phyloP scores from a whole-genome alignment of 2,797 vertebrate species.

The Brachymystax lenok region DNA sequence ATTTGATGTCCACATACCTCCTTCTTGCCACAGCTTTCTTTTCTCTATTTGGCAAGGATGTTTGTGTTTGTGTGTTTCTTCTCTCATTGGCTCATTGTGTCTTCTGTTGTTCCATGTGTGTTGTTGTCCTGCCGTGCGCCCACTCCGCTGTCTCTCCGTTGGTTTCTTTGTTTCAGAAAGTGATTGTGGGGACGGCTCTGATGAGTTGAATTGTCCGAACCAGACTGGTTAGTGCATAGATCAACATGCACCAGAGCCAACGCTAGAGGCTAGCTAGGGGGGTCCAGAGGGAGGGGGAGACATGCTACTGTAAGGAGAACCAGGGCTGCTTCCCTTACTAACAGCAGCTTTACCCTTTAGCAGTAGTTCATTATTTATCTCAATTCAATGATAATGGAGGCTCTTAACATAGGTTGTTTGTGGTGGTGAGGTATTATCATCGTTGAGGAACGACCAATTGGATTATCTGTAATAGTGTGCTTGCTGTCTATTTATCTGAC shows the following conservation, averaged over 20 bases:
- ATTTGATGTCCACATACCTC: not conserved
- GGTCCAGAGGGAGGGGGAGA: not conserved
- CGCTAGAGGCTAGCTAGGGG: constrained; percentile 26
- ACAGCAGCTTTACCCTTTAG: constrained; percentile 19
- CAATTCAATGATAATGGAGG: not conserved
- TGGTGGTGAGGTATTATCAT: not conserved
- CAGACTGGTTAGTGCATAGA: constrained; percentile 99
- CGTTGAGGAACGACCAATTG: not conserved
- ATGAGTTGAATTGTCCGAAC: constrained; percentile 99
- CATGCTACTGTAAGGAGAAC: not conserved
- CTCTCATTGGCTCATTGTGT: constrained; percentile 5
- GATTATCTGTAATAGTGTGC: not conserved
- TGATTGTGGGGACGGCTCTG: constrained; percentile 99
- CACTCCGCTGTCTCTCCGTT: constrained; percentile 84
- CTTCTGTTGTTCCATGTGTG: not conserved
- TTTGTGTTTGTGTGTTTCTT: constrained; percentile 12
- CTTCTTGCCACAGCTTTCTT: not conserved
- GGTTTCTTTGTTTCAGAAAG: constrained; percentile 98
- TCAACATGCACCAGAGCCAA: constrained; percentile 86
- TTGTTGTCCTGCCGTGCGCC: constrained; percentile 61
- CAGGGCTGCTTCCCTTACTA: constrained; percentile 47
- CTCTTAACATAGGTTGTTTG: constrained; percentile 28
- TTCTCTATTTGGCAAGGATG: not conserved
- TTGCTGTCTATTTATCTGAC: not conserved
- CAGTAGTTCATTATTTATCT: constrained; percentile 1